A percentile compares a stretch with the other conserved stretches of the same genome.
These are phyloP conservation scores for Aphyosemion australe DNA, from an alignment of 2,113 vertebrate species.

Conservation along the genomic window DNA sequence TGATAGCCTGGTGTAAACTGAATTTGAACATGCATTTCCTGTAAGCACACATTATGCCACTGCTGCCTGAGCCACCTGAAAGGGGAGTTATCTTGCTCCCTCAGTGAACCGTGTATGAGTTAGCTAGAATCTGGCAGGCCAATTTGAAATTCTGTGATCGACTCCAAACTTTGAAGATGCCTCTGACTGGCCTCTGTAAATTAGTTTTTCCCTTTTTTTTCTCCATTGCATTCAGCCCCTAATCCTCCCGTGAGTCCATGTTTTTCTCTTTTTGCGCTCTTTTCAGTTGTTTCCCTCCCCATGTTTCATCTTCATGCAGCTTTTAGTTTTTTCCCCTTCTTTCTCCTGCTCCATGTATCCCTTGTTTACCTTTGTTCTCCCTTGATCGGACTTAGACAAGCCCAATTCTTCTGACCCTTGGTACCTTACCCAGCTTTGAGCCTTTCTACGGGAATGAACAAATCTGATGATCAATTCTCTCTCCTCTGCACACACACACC, in stretches of 20 bases:
- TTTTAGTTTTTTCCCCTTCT: slow-evolving; percentile 12
- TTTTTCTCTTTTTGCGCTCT: slow-evolving; percentile 42
- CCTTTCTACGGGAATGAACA: slow-evolving; percentile 72
- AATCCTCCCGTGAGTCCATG: slow-evolving; percentile 68
- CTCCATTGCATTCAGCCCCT: slow-evolving; percentile 44
- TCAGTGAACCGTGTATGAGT: slow-evolving; percentile 28
- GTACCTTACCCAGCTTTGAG: slow-evolving; percentile 47
- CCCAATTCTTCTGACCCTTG: slow-evolving; percentile 58
- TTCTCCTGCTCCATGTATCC: slow-evolving; percentile 30
- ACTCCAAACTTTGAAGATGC: slow-evolving; percentile 47
- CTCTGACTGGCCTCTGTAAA: slow-evolving; percentile 64
- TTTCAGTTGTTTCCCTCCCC: slow-evolving; percentile 33
- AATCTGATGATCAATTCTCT: slow-evolving; percentile 74
- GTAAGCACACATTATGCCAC: not conserved
- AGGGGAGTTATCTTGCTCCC: slow-evolving; percentile 26
- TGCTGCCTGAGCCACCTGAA: slow-evolving; percentile 11
- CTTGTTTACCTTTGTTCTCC: slow-evolving; percentile 71
- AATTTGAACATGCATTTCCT: slow-evolving; percentile 11
- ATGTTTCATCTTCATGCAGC: slow-evolving; percentile 23
- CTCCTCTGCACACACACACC: slow-evolving; percentile 15
- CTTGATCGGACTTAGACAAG: slow-evolving; percentile 61
- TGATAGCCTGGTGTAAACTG: slow-evolving; percentile 22
- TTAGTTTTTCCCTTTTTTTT: slow-evolving; percentile 56
- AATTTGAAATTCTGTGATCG: slow-evolving; percentile 52
- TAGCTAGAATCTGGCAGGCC: slow-evolving; percentile 14